phyloP scores from a whole-genome alignment of 92 coral and sea anemone genomes.

The Heteractis magnifica region DNA sequence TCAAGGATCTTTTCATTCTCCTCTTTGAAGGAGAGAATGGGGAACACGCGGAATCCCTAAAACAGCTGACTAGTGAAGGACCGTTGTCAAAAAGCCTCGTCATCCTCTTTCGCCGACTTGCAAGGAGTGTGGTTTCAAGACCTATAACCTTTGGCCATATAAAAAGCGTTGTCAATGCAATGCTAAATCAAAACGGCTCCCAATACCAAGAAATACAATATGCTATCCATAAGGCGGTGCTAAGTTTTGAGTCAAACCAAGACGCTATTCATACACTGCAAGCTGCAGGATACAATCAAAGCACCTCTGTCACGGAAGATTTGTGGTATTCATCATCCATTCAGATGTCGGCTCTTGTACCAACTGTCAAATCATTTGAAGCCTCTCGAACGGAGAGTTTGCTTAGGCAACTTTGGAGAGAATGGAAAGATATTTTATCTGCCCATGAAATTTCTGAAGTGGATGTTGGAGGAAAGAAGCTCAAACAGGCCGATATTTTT shows the following conservation, averaged over 20 bases:
- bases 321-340: slow-evolving; percentile 50
- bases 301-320: slow-evolving; percentile 13
- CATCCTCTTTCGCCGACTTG: slow-evolving; percentile 14
- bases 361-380: slow-evolving; percentile 11
- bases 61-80: not conserved
- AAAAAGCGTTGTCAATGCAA: slow-evolving; percentile 10
- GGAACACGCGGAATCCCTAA: not conserved
- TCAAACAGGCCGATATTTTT: slow-evolving; percentile 39
- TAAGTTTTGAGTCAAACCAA: slow-evolving; percentile 44
- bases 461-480: slow-evolving; percentile 21
- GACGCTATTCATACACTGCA: slow-evolving; percentile 51
- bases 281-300: slow-evolving; percentile 51
- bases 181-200: not conserved
- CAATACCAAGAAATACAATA: not conserved
- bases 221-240: slow-evolving; percentile 24
- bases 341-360: slow-evolving; percentile 41
- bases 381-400: slow-evolving; percentile 4
- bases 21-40: slow-evolving; percentile 12
- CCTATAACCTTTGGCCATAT: slow-evolving; percentile 22
- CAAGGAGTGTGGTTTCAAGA: slow-evolving; percentile 24
- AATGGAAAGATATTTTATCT: slow-evolving; percentile 44
- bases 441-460: slow-evolving; percentile 9
- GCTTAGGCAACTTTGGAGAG: slow-evolving; percentile 41
- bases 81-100: slow-evolving; percentile 8
- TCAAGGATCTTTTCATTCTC: slow-evolving; percentile 11